Evolutionary conservation across 1,140 invertebrate species (phyloP).

Genomic region (Trinorchestia longiramus): DNA sequence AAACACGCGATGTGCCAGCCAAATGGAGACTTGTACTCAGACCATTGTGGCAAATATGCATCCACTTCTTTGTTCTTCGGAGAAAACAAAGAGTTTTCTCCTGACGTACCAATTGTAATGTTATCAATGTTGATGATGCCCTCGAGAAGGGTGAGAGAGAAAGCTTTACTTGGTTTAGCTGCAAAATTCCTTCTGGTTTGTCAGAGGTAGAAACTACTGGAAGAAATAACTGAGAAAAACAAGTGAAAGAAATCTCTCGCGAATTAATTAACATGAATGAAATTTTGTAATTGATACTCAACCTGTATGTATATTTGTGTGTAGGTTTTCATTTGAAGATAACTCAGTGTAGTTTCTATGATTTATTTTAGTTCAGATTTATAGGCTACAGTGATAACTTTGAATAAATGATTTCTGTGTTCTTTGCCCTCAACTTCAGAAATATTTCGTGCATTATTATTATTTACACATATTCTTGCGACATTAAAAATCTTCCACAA

Average conservation of each 20-base stretch:
- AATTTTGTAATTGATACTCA: background rate
- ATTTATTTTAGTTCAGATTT: too few relatives aligned
- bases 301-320: too few relatives aligned
- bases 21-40: background rate
- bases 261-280: background rate
- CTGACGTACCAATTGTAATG: conserved; percentile 4
- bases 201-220: background rate
- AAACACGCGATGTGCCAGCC: conserved; percentile 37
- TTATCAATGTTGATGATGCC: conserved; percentile 10
- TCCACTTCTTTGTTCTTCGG: conserved; percentile 23
- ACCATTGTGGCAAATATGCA: conserved; percentile 33
- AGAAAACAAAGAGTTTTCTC: background rate
- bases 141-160: background rate
- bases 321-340: too few relatives aligned
- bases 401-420: too few relatives aligned
- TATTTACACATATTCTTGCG: too few relatives aligned
- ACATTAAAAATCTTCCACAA: too few relatives aligned
- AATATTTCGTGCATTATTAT: too few relatives aligned
- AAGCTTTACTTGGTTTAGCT: background rate
- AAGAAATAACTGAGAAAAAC: background rate
- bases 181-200: background rate
- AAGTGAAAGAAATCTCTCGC: background rate
- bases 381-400: too few relatives aligned
- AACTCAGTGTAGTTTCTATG: too few relatives aligned
- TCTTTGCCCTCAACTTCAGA: too few relatives aligned